These are phyloP conservation scores for Doris montereyensis DNA, from an alignment of 2,888 invertebrate genomes.

Conservation along the genomic window DNA sequence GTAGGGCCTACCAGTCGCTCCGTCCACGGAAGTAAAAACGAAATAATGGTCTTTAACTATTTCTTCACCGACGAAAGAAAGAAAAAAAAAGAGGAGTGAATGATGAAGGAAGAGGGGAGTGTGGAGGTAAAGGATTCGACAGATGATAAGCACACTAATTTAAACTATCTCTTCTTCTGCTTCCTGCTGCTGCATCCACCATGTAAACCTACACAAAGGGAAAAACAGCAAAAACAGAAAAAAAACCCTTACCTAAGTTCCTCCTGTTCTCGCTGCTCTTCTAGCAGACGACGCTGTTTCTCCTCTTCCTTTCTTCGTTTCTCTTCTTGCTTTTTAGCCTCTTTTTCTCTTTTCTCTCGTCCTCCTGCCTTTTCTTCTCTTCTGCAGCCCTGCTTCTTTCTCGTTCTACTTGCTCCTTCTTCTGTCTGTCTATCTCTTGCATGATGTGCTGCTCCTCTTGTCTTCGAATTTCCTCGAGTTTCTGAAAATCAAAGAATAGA, in stretches of 20 bases:
- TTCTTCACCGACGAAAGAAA: too few relatives aligned
- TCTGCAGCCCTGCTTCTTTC: conserved; percentile 66
- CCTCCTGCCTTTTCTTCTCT: conserved; percentile 47
- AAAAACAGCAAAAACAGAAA: too few relatives aligned
- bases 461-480: conserved; percentile 46
- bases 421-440: conserved; percentile 60
- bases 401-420: conserved; percentile 48
- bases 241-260: conserved; percentile 41
- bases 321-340: conserved; percentile 68
- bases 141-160: too few relatives aligned
- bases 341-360: conserved; percentile 62
- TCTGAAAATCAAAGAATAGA: conserved; percentile 37
- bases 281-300: conserved; percentile 47
- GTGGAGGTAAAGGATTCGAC: too few relatives aligned
- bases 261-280: conserved; percentile 48
- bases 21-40: too few relatives aligned
- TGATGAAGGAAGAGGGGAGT: too few relatives aligned
- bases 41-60: too few relatives aligned
- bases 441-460: conserved; percentile 73
- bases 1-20: too few relatives aligned
- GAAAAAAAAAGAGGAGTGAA: too few relatives aligned
- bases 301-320: conserved; percentile 57
- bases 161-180: too few relatives aligned
- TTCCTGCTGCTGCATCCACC: too few relatives aligned
- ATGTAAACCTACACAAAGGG: too few relatives aligned